Percentiles rank a stretch among this genome's conserved stretches.
Conservation (phyloP, 1,140 invertebrate genomes). For the Drosophila athabasca region DNA sequence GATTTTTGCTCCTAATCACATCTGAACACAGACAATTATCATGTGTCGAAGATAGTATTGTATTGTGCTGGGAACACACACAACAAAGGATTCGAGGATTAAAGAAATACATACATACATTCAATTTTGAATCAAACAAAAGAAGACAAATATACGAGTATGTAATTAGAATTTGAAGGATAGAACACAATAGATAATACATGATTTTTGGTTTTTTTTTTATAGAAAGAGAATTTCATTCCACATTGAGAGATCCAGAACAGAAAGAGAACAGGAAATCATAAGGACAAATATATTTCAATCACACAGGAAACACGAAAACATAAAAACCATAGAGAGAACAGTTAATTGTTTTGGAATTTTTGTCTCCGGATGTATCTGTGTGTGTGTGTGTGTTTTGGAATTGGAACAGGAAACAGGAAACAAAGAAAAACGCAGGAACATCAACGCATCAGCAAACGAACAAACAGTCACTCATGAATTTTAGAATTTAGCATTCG, state of each 20-base stretch:
- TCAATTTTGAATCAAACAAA: slow-evolving; percentile 28
- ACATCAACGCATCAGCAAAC: slow-evolving; percentile 65
- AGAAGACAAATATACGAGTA: background rate
- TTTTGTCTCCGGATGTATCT: background rate
- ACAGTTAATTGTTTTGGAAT: slow-evolving; percentile 16
- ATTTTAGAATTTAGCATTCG: slow-evolving; percentile 34
- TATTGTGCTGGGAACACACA: slow-evolving; percentile 73
- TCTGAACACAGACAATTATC: slow-evolving; percentile 43
- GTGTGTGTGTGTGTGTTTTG: slow-evolving; percentile 3
- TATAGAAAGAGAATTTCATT: slow-evolving; percentile 53
- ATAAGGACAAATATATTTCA: slow-evolving; percentile 14
- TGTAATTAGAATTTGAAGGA: slow-evolving; percentile 7
- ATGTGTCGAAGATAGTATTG: slow-evolving; percentile 45
- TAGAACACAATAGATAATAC: slow-evolving; percentile 38
- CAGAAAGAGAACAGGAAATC: slow-evolving; percentile 34
- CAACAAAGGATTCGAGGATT: slow-evolving; percentile 41
- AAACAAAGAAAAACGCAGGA: slow-evolving; percentile 59
- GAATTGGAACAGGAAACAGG: slow-evolving; percentile 11
- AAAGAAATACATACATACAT: slow-evolving; percentile 10
- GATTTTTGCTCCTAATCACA: slow-evolving; percentile 14
- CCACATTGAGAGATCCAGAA: slow-evolving; percentile 70
- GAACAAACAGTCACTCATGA: slow-evolving; percentile 62
- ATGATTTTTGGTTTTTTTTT: slow-evolving; percentile 19
- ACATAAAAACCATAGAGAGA: slow-evolving; percentile 31
- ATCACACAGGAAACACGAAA: slow-evolving; percentile 17